Base-by-base conservation (phyloP, 1,140 invertebrate genomes). In the Aphidius gifuensis region DNA sequence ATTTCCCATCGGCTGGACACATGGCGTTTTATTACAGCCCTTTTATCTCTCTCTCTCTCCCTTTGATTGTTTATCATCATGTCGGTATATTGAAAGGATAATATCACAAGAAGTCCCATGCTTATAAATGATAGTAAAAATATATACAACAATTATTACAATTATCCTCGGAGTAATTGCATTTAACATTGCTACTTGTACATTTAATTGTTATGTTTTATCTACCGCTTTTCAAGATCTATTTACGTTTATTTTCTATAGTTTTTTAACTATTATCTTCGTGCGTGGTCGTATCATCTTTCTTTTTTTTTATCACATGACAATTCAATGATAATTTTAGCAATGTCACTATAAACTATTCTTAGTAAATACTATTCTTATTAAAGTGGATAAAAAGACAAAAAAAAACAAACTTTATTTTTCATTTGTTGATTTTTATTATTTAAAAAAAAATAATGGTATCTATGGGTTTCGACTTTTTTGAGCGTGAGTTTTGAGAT, bases 101-200 rank as follows among this genome's bases (percentile, higher is more conserved):
- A 40, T 55, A 55, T 55, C 40, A 55, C 23, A 43, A 46, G 11
- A 11, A 58, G 21, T 58, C 47, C 49, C 57, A 58, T 32, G 23
- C 23, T 32, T 32, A 32, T 32, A 32, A 1, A 32, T 32, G 23
- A 32, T 32, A 32, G 23, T 32, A 32, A 32, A 32, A 32, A 32
- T 32, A 32, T 23, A 23, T 42, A 46, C 72, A 71, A 76, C 74
- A 77, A 80, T 80, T 79, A 79, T 79, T 79, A 78, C 75, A 80
- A 79, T 79, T 79, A 78, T 32, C 23, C 23, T 71, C 64, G 16
- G 16, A 67, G 68, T 74, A 78, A 78, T 69, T 75, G 53, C 43
- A 71, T 72, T 32, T 51, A 48, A 48, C 49, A 49, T 69, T 68
- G 72, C 69, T 74, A 78, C 78, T 80, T 80, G 78, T 77, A 70